Base-by-base conservation (phyloP, 2,888 invertebrate genomes). In the Eugnorisma glareosa region DNA sequence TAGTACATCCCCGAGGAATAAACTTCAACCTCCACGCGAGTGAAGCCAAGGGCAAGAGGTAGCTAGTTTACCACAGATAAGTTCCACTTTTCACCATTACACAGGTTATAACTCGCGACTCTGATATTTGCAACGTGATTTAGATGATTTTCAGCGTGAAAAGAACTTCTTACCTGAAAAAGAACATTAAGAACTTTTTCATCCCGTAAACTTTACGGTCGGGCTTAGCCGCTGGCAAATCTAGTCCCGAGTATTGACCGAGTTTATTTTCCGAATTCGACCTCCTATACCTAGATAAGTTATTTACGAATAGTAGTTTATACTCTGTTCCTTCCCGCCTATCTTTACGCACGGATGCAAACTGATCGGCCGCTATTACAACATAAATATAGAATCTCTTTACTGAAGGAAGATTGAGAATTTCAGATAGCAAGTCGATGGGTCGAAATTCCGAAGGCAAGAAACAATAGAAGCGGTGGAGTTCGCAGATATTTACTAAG, bases 331-430 rank as follows among this genome's bases (percentile, higher is more conserved):
- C 61, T 71, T 11, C 43, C 59, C 10, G 40, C 35, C 82, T 85
- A 83, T 83, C 81, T 83, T 83, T 72, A 81, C 82, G 82, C 85
- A 81, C 75, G 85, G 48, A 68, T 72, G 75, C 81, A 81, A 75
- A 81, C 75, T 72, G 82, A 85, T 85, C 71, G 76, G 2, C 24
- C 31, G 28, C 71, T 72, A 69, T 81, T 85, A 85, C 75, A 54
- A 67, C 67, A 81, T 82, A 82, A 82, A 82, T 82, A 82, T 57
- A 51, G 71, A 69, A 81, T 57, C 75, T 70, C 74, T 67, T 64
- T 84, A 54, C 69, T 21, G 43, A 37, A 72, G 15, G 51, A 68
- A 75, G 70, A 85, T 64, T 54, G 59, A 61, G 80, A 78, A 61
- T 78, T 61, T 40, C 31, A 7, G 73, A 81, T 84, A 75, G 35